phyloP scores from a whole-genome alignment of 2,888 invertebrate species.

The Beris chalybata region DNA sequence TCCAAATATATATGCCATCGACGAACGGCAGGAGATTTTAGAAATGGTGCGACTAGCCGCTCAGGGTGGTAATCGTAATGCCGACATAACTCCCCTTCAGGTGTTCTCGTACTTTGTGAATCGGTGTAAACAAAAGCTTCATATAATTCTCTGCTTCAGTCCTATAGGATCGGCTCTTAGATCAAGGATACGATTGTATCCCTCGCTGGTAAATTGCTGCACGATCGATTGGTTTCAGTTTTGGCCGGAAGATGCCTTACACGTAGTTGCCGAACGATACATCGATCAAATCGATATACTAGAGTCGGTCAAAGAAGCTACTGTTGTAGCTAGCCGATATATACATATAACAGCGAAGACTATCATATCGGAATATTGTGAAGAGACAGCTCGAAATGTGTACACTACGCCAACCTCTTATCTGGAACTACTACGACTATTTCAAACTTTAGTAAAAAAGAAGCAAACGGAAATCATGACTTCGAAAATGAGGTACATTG shows the following conservation, averaged over 20 bases:
- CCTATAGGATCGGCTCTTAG: constrained; percentile 82
- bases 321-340: constrained; percentile 82
- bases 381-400: constrained; percentile 69
- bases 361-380: constrained; percentile 65
- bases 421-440: constrained; percentile 81
- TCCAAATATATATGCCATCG: constrained; percentile 82
- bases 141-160: constrained; percentile 75
- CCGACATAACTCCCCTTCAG: constrained; percentile 79
- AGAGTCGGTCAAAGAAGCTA: constrained; percentile 62
- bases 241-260: constrained; percentile 83
- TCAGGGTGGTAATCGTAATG: constrained; percentile 80
- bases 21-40: constrained; percentile 77
- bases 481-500: constrained; percentile 75
- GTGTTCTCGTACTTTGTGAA: constrained; percentile 83
- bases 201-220: constrained; percentile 88
- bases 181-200: constrained; percentile 80
- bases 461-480: constrained; percentile 71
- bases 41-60: constrained; percentile 72
- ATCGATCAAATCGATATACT: constrained; percentile 67
- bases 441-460: constrained; percentile 71
- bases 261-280: constrained; percentile 77
- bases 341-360: constrained; percentile 79
- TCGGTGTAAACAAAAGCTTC: constrained; percentile 77
- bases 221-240: constrained; percentile 93
- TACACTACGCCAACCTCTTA: constrained; percentile 91